Percentiles rank a stretch among this genome's conserved stretches.
These are phyloP conservation scores for Parazoanthus darwini DNA, from an alignment of 92 coral and sea anemone genomes.

Conservation along the genomic window DNA sequence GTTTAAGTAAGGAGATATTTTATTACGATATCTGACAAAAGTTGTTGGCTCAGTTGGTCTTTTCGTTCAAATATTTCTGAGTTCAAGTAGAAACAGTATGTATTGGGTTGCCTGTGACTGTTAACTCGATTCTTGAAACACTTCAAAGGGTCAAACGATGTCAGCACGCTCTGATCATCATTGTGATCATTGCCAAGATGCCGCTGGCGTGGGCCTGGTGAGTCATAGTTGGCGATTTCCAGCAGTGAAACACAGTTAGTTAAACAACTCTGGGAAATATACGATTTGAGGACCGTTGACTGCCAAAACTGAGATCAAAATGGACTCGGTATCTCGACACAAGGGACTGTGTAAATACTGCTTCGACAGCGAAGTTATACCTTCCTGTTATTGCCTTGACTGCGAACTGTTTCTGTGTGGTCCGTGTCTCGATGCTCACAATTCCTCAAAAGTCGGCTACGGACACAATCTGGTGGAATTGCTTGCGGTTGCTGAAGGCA, in stretches of 20 bases:
- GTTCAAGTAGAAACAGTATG: too few relatives aligned
- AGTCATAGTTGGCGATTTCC: not conserved
- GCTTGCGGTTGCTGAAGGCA: not conserved
- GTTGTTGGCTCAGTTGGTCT: too few relatives aligned
- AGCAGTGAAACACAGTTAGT: not conserved
- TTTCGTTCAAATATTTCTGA: too few relatives aligned
- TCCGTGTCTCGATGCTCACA: constrained; percentile 29
- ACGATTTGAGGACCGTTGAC: not conserved
- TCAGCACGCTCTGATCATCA: not conserved
- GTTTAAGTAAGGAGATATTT: too few relatives aligned
- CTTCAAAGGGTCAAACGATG: not conserved
- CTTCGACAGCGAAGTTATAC: not conserved
- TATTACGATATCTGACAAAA: too few relatives aligned
- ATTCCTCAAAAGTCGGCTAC: constrained; percentile 11
- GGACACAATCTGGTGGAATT: constrained; percentile 27
- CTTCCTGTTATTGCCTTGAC: constrained; percentile 30
- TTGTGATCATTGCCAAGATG: not conserved
- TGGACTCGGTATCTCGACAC: not conserved
- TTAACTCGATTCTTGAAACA: not conserved
- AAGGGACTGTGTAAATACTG: constrained; percentile 37
- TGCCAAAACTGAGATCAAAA: not conserved
- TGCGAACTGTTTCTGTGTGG: constrained; percentile 39
- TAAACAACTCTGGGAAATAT: too few relatives aligned
- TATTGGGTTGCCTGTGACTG: not conserved
- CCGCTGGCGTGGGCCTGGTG: not conserved